These are phyloP conservation scores for Venustoraphidia nigricollis DNA, from an alignment of 2,888 invertebrate genomes.

Conservation along the genomic window DNA sequence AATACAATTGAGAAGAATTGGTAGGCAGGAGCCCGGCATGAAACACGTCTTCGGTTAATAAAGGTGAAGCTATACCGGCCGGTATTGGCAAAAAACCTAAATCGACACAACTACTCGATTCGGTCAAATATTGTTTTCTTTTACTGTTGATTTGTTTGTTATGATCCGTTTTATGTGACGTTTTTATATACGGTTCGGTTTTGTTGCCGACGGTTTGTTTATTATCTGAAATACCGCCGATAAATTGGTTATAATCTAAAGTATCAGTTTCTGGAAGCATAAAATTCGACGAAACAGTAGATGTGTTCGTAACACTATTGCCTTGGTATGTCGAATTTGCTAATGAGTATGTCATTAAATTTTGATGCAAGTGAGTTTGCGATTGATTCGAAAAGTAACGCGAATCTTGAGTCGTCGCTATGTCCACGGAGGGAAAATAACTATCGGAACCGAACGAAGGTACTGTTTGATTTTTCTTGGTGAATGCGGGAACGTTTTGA, in stretches of 20 bases:
- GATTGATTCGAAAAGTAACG: too few relatives aligned
- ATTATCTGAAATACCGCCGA: slow-evolving; percentile 2
- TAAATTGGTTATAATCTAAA: slow-evolving; percentile 5
- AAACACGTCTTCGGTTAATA: slow-evolving; percentile 26
- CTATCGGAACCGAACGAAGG: not conserved
- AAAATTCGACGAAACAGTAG: too few relatives aligned
- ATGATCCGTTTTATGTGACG: not conserved
- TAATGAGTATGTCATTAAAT: too few relatives aligned
- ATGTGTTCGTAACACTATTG: too few relatives aligned
- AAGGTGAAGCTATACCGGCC: slow-evolving; percentile 25
- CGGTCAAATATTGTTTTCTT: not conserved
- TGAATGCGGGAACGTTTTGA: not conserved
- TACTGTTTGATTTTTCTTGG: not conserved
- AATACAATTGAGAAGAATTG: slow-evolving; percentile 21
- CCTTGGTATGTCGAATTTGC: too few relatives aligned
- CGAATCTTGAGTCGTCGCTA: too few relatives aligned
- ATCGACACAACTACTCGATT: slow-evolving; percentile 15
- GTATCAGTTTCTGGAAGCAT: too few relatives aligned
- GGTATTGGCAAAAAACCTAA: slow-evolving; percentile 25
- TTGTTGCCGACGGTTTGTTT: slow-evolving; percentile 1
- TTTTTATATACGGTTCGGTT: not conserved
- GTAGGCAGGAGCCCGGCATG: slow-evolving; percentile 23
- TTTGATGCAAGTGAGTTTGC: too few relatives aligned
- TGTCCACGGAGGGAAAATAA: too few relatives aligned
- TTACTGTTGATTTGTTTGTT: not conserved